Percentiles rank a stretch among this genome's conserved stretches.
Evolutionary conservation across 2,888 invertebrate species (phyloP).

Genomic region (Chrysopilus asiliformis): DNA sequence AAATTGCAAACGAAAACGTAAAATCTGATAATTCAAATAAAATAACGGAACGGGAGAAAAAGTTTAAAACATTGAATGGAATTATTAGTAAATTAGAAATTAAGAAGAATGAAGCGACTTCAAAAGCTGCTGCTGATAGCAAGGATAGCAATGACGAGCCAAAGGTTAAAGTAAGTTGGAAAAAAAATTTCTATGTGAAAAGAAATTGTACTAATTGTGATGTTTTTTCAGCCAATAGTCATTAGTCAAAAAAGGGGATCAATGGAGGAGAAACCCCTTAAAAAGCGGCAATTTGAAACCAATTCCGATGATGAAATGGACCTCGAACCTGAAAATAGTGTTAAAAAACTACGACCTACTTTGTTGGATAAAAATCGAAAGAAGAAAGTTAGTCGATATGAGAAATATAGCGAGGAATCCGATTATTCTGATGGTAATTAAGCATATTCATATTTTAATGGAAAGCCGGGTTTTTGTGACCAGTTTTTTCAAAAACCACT

Average conservation of each 20-base stretch:
- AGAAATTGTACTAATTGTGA: slow-evolving; percentile 4
- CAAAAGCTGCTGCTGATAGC: not conserved
- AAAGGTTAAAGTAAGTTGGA: slow-evolving; percentile 27
- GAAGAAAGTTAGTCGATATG: slow-evolving; percentile 29
- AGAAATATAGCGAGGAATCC: slow-evolving; percentile 19
- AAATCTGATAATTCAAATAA: slow-evolving; percentile 16
- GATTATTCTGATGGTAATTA: slow-evolving; percentile 20
- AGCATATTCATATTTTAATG: no score
- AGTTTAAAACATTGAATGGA: not conserved
- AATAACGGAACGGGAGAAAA: slow-evolving; percentile 6
- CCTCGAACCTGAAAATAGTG: slow-evolving; percentile 18
- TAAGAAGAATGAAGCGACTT: not conserved
- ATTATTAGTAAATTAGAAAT: slow-evolving; percentile 1
- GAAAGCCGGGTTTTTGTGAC: no score
- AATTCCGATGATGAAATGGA: slow-evolving; percentile 13
- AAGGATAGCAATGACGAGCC: slow-evolving; percentile 10
- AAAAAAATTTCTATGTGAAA: not conserved
- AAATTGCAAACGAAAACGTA: slow-evolving; percentile 12
- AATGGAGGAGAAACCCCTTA: slow-evolving; percentile 14
- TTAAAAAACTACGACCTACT: slow-evolving; percentile 27
- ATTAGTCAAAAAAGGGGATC: slow-evolving; percentile 27
- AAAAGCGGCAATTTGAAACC: no score
- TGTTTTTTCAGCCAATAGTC: slow-evolving; percentile 29
- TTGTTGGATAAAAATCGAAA: slow-evolving; percentile 26
- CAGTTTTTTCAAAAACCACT: no score